phyloP scores from a whole-genome alignment of 2,113 vertebrate species.

The Nothoprocta perdicaria region DNA sequence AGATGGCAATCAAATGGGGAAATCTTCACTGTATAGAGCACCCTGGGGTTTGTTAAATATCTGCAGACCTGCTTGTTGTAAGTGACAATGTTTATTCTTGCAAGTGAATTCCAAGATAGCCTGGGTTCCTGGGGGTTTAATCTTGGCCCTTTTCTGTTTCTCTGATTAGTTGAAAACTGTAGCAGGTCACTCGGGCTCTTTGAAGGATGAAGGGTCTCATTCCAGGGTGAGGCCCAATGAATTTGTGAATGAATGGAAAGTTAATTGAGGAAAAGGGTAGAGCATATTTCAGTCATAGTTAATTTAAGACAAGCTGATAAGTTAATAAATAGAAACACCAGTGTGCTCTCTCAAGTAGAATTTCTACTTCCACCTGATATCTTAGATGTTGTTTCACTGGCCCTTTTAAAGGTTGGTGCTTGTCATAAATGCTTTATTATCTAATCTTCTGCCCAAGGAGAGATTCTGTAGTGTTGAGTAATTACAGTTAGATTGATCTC shows the following conservation, averaged over 20 bases:
- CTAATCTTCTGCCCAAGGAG: conserved; percentile 60
- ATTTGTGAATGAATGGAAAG: conserved; percentile 83
- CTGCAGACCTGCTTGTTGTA: conserved; percentile 55
- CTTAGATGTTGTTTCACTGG: conserved; percentile 62
- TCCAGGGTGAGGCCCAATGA: conserved; percentile 73
- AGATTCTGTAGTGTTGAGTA: conserved; percentile 62
- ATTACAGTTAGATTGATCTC: conserved; percentile 37
- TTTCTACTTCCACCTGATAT: conserved; percentile 59
- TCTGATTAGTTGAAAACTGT: conserved; percentile 76
- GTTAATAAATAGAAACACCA: conserved; percentile 67
- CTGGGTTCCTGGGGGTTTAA: conserved; percentile 63
- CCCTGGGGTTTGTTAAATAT: conserved; percentile 61
- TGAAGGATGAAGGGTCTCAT: conserved; percentile 78
- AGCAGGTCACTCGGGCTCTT: conserved; percentile 70
- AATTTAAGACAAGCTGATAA: conserved; percentile 72
- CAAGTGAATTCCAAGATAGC: conserved; percentile 63
- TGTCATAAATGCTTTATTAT: conserved; percentile 66
- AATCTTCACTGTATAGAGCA: conserved; percentile 51
- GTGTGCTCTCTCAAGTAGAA: conserved; percentile 57
- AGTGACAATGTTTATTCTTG: conserved; percentile 70
- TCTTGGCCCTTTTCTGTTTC: conserved; percentile 69
- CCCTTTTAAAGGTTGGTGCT: conserved; percentile 57
- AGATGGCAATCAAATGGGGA: conserved; percentile 61
- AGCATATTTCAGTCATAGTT: conserved; percentile 70
- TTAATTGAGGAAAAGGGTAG: conserved; percentile 79